These are phyloP conservation scores for Brenthis daphne DNA, from an alignment of 2,888 invertebrate genomes.

Conservation along the genomic window DNA sequence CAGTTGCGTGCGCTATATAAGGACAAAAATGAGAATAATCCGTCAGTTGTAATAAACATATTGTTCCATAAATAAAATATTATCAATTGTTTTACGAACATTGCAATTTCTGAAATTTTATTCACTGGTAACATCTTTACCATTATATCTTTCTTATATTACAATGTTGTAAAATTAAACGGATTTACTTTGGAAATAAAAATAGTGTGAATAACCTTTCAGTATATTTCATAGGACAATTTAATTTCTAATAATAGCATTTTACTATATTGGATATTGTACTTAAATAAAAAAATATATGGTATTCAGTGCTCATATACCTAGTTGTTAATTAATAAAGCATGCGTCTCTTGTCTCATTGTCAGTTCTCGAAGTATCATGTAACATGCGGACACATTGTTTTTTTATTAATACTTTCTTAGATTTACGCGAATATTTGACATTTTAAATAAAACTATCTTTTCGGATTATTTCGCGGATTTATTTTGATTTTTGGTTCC, in stretches of 20 bases:
- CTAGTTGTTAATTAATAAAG: slow-evolving; percentile 50
- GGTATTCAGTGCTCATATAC: slow-evolving; percentile 55
- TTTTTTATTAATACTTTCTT: no score
- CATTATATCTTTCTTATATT: background rate
- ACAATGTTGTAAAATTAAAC: no score
- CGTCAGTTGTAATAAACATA: slow-evolving; percentile 57
- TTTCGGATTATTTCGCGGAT: no score
- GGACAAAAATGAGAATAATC: slow-evolving; percentile 75
- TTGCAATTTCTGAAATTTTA: slow-evolving; percentile 6
- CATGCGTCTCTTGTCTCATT: slow-evolving; percentile 52
- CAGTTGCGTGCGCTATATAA: slow-evolving; percentile 95
- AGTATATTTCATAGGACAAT: background rate
- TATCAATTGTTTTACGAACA: background rate
- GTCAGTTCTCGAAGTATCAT: background rate
- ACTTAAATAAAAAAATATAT: slow-evolving; percentile 41
- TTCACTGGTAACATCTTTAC: background rate
- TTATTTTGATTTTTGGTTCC: no score
- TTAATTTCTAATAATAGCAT: background rate
- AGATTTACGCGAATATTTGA: no score
- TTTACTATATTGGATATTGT: background rate
- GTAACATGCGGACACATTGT: background rate
- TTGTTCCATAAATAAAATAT: slow-evolving; percentile 32
- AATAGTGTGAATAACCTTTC: slow-evolving; percentile 1
- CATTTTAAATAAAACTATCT: no score
- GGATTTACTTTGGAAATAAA: background rate